Evolutionary conservation across 2,113 vertebrate species (phyloP).

Genomic region (Hystrix brachyura): DNA sequence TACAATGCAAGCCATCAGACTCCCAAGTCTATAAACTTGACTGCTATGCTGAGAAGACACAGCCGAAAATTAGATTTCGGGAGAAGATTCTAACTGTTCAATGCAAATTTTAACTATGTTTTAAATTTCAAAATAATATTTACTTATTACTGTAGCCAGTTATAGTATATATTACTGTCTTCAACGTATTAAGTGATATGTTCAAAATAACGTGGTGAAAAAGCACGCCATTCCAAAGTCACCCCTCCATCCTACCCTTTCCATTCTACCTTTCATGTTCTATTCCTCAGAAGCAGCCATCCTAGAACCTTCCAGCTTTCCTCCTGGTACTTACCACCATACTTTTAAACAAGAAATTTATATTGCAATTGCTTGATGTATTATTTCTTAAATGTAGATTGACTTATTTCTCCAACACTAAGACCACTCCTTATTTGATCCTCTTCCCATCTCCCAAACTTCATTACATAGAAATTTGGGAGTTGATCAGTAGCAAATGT

Average conservation of each 20-base stretch:
- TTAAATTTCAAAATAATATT: not conserved
- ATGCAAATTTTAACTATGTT: constrained; percentile 14
- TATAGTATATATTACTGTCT: not conserved
- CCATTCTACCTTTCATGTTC: not conserved
- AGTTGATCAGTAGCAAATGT: not conserved
- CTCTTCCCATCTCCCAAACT: not conserved
- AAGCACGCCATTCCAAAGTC: not conserved
- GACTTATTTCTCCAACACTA: not conserved
- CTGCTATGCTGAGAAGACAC: not conserved
- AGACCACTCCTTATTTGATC: not conserved
- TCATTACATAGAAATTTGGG: not conserved
- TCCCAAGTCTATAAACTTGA: not conserved
- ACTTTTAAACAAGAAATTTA: not conserved
- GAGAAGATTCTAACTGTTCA: not conserved
- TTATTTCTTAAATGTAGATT: not conserved
- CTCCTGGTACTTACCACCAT: not conserved
- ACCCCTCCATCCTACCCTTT: not conserved
- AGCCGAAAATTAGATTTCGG: not conserved
- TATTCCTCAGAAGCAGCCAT: not conserved
- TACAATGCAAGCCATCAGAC: not conserved
- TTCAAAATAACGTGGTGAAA: not conserved
- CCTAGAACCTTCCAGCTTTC: not conserved
- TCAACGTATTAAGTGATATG: not conserved
- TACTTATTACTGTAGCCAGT: not conserved
- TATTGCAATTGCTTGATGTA: not conserved